Conservation (phyloP, 2,797 vertebrate genomes). For the Gallirallus australis region DNA sequence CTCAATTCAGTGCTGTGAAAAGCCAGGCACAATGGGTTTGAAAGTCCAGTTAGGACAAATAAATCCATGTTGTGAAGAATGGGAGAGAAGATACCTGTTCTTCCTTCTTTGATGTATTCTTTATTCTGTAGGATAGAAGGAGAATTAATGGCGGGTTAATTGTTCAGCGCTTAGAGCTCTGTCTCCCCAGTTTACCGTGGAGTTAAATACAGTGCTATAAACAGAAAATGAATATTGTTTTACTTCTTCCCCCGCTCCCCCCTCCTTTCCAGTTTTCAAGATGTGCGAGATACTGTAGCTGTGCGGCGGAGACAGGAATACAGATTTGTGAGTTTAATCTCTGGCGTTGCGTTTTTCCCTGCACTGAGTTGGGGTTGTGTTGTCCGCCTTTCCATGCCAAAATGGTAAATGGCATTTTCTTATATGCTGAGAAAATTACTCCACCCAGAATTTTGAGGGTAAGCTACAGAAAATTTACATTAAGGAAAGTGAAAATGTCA, state of each 20-base stretch:
- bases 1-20: constrained; percentile 76
- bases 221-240: constrained; percentile 15
- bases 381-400: neutral
- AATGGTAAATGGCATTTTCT: neutral
- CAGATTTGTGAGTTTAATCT: neutral
- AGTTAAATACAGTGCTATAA: constrained; percentile 10
- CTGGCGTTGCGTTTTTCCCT: neutral
- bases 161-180: constrained; percentile 58
- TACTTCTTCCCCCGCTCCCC: neutral
- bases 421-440: neutral
- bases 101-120: constrained; percentile 71
- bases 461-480: constrained; percentile 21
- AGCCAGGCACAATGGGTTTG: constrained; percentile 76
- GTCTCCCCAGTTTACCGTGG: constrained; percentile 50
- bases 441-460: neutral
- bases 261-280: constrained; percentile 5
- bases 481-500: constrained; percentile 29
- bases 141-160: constrained; percentile 62
- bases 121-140: constrained; percentile 50
- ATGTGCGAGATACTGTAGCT: constrained; percentile 15
- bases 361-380: neutral
- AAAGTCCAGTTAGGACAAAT: constrained; percentile 66
- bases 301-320: neutral
- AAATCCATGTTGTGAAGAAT: constrained; percentile 68
- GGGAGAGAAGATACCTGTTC: constrained; percentile 75